These are phyloP conservation scores for Apocrypta bakeri DNA, from an alignment of 1,140 invertebrate species.

Conservation along the genomic window DNA sequence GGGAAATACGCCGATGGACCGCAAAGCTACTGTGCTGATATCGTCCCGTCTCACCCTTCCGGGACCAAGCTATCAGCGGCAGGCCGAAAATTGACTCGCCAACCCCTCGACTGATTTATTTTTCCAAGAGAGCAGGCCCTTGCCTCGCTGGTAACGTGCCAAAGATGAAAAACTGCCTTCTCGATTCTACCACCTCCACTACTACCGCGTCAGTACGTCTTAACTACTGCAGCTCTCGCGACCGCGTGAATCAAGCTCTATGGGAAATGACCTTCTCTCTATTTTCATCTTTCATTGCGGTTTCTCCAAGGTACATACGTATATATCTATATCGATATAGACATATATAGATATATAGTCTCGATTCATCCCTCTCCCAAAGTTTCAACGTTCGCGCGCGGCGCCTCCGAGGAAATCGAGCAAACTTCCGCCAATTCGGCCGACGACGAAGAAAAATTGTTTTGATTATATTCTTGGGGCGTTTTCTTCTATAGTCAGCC, in stretches of 20 bases:
- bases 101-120: neutral
- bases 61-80: neutral
- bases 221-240: neutral
- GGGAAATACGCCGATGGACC: neutral
- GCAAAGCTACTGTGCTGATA: neutral
- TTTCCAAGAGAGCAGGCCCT: neutral
- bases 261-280: conserved; percentile 14
- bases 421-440: conserved; percentile 1
- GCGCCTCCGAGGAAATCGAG: conserved; percentile 29
- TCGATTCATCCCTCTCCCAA: neutral
- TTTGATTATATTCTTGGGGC: conserved; percentile 13
- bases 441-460: conserved; percentile 38
- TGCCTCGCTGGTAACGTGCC: neutral
- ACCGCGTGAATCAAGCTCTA: neutral
- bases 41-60: neutral
- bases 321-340: too few relatives aligned
- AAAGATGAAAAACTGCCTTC: neutral
- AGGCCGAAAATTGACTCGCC: neutral
- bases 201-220: neutral
- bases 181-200: neutral
- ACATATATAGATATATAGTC: too few relatives aligned
- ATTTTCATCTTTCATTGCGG: conserved; percentile 29
- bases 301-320: too few relatives aligned
- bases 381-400: too few relatives aligned
- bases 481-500: neutral